A percentile compares a stretch with the other conserved stretches of the same genome.
These are phyloP conservation scores for Bovichtus variegatus DNA, from an alignment of 2,797 vertebrate species.

Conservation along the genomic window DNA sequence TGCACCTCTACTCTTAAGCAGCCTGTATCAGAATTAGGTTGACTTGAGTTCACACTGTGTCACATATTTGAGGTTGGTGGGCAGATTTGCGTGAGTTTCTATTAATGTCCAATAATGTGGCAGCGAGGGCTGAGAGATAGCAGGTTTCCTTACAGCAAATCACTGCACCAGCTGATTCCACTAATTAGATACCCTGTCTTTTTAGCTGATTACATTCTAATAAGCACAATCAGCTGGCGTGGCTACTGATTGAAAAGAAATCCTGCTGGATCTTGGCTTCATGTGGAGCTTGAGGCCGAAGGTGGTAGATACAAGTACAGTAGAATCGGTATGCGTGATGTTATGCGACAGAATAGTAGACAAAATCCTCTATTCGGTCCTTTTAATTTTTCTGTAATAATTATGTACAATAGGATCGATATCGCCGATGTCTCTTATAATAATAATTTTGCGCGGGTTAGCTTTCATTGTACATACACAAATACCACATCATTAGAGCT, in stretches of 20 bases:
- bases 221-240: slow-evolving; percentile 18
- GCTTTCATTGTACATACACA: background rate
- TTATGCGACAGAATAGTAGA: background rate
- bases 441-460: background rate
- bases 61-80: background rate
- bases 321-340: background rate
- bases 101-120: slow-evolving; percentile 10
- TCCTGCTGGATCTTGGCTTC: background rate
- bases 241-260: slow-evolving; percentile 4
- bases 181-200: slow-evolving; percentile 10
- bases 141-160: slow-evolving; percentile 19
- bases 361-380: background rate
- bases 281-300: background rate
- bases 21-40: background rate
- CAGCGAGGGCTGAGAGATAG: background rate
- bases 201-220: slow-evolving; percentile 36
- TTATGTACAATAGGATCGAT: background rate
- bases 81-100: background rate
- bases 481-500: background rate
- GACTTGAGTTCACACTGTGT: background rate
- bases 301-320: background rate
- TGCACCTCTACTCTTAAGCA: background rate
- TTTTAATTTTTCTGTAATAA: background rate
- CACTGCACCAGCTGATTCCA: slow-evolving; percentile 23
- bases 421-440: background rate